These are phyloP conservation scores for Arctocebus calabarensis DNA, from an alignment of 2,797 vertebrate species.

Conservation along the genomic window DNA sequence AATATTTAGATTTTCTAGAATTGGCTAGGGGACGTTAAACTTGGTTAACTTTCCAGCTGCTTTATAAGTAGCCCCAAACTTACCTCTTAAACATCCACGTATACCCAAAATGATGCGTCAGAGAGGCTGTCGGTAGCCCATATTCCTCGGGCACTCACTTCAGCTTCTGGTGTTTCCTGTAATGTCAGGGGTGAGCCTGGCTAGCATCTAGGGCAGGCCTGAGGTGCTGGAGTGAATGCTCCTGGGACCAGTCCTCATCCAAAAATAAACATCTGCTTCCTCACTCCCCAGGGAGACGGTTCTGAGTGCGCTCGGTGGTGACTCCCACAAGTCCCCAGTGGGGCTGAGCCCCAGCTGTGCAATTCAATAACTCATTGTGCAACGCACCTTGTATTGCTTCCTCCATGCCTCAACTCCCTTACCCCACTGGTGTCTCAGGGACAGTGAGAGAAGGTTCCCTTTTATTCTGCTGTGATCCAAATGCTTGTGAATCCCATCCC, in stretches of 20 bases:
- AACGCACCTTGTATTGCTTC: fast-evolving
- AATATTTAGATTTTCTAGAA: not conserved
- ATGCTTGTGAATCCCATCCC: fast-evolving
- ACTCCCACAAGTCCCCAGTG: fast-evolving
- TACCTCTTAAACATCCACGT: not conserved
- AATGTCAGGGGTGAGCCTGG: not conserved
- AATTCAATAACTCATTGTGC: not conserved
- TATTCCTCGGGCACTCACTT: not conserved
- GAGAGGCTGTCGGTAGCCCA: not conserved
- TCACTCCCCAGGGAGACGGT: fast-evolving
- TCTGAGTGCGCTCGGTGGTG: fast-evolving
- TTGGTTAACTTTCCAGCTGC: not conserved
- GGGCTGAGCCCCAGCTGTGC: not conserved
- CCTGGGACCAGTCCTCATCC: not conserved
- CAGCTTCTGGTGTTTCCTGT: not conserved
- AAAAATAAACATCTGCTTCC: not conserved
- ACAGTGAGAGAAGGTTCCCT: not conserved
- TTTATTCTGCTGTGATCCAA: too few relatives aligned
- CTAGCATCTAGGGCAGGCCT: too few relatives aligned
- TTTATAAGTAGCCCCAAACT: not conserved
- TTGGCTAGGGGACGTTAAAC: not conserved
- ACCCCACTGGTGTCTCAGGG: not conserved
- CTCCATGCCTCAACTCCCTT: not conserved
- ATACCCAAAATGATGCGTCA: too few relatives aligned
- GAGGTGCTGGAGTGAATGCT: fast-evolving